A percentile compares a stretch with the other conserved stretches of the same genome.
Conservation (phyloP, 2,113 vertebrate species). For the Channa argus region DNA sequence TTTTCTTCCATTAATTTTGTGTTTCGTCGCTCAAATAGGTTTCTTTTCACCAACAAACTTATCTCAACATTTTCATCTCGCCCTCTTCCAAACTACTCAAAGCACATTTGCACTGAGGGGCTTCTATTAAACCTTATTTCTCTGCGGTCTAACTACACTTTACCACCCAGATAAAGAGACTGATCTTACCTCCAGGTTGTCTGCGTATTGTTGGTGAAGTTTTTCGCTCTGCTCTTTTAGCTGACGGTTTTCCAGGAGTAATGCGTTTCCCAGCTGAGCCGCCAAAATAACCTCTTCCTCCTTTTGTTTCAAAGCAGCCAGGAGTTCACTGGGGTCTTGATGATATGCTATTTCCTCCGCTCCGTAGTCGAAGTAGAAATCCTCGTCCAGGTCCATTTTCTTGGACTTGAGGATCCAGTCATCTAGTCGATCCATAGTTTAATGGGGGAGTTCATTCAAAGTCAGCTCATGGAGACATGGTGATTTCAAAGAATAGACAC, state of each 20-base stretch:
- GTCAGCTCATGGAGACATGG: no score
- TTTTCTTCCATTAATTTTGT: no score
- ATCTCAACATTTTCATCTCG: no score
- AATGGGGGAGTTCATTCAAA: neutral
- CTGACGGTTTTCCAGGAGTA: slow-evolving; percentile 84
- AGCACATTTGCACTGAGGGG: no score
- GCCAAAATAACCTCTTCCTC: slow-evolving; percentile 86
- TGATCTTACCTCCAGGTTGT: slow-evolving; percentile 81
- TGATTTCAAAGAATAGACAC: no score
- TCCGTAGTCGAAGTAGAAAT: slow-evolving; percentile 79
- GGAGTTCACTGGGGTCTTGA: slow-evolving; percentile 77
- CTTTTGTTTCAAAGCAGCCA: slow-evolving; percentile 82
- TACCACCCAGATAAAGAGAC: neutral
- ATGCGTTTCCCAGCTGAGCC: slow-evolving; percentile 85
- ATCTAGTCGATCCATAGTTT: slow-evolving; percentile 71
- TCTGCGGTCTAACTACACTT: no score
- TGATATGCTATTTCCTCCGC: slow-evolving; percentile 76
- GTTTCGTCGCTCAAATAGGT: no score
- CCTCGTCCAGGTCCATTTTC: slow-evolving; percentile 75
- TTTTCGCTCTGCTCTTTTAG: slow-evolving; percentile 77
- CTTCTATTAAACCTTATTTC: no score
- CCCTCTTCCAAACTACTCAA: no score
- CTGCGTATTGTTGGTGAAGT: slow-evolving; percentile 76
- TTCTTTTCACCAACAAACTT: no score
- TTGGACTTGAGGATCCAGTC: slow-evolving; percentile 73